Conservation (phyloP, 2,888 invertebrate species). For the Zonitis immaculata region DNA sequence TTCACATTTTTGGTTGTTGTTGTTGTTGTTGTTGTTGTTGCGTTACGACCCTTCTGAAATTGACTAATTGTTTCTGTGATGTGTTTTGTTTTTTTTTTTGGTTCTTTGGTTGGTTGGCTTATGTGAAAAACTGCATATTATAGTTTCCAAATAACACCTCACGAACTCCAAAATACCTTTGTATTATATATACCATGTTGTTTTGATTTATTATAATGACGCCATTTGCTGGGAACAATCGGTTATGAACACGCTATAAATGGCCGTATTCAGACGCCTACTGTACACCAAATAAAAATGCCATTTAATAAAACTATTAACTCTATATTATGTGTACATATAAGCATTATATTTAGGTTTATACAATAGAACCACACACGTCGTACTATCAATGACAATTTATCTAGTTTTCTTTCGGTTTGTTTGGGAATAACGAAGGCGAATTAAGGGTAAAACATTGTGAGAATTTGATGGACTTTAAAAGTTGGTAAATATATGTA, state of each 20-base stretch:
- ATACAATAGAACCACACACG: not conserved
- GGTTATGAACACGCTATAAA: conserved; percentile 2
- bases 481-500: not conserved
- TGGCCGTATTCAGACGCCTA: conserved; percentile 1
- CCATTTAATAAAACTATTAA: conserved; percentile 1
- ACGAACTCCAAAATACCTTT: conserved; percentile 9
- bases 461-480: not conserved
- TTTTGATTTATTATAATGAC: conserved; percentile 11
- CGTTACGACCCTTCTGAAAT: not conserved
- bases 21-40: too few species aligned
- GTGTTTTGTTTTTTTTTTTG: not conserved
- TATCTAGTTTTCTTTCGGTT: too few species aligned
- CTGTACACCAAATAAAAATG: conserved; percentile 1
- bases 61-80: not conserved
- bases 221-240: conserved; percentile 10
- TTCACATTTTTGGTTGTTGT: not conserved
- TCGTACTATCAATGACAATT: not conserved
- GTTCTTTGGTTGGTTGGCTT: too few species aligned
- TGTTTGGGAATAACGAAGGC: too few species aligned
- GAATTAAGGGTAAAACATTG: too few species aligned
- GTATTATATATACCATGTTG: conserved; percentile 4
- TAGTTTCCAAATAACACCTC: conserved; percentile 4
- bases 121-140: not conserved
- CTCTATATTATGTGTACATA: too few species aligned
- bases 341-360: not conserved